Evolutionary conservation across 1,140 invertebrate genomes (phyloP), one percentile per base, ranked within the genome.

Genomic region (Zaprionus inermis): DNA sequence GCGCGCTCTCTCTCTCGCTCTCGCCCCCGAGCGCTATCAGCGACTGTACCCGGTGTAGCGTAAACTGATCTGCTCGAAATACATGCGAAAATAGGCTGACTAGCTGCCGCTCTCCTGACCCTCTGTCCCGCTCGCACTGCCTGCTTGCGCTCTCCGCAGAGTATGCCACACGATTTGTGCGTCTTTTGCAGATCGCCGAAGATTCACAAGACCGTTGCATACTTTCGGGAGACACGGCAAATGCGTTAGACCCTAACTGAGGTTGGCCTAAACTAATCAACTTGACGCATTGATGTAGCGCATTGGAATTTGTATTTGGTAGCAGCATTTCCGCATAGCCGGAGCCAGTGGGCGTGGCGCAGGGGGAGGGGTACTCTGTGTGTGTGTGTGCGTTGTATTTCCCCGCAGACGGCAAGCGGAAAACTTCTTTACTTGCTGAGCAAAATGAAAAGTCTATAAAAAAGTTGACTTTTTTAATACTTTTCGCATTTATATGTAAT

Each of bases 381-480:
- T 20, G 54, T 24, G 28, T 41, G 36, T 34, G 60, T 24, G 54
- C 60, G 32, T 59, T 55, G 49, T 81, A 81, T 78, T 78, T 82
- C 83, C 76, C 83, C 76, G 68, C 82, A 86, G 82, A 86, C 82
- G 77, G 76, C 81, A 79, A 79, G 83, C 77, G 78, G 71, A 81
- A 67, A 79, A 81, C 68, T 88, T 88, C 68, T 69, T 72, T 72
- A 55, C 55, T 71, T 56, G 7, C 16, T 14, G 61, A 41, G 52
- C 63, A 74, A 73, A 88, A 88, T 83, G 83, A 83, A 80, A 89
- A 83, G 83, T 88, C 83, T 88, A 88, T 88, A 82, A 88, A 86
- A 64, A 88, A 88, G 84, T 88, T 89, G 78, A 88, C 84, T 88
- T 88, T 88, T 88, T 89, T 88, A 88, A 88, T 88, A 88, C 84